Percentiles rank a stretch among this genome's conserved stretches.
Evolutionary conservation across 2,888 invertebrate genomes (phyloP).

Genomic region (Thecocarcelia acutangulata): DNA sequence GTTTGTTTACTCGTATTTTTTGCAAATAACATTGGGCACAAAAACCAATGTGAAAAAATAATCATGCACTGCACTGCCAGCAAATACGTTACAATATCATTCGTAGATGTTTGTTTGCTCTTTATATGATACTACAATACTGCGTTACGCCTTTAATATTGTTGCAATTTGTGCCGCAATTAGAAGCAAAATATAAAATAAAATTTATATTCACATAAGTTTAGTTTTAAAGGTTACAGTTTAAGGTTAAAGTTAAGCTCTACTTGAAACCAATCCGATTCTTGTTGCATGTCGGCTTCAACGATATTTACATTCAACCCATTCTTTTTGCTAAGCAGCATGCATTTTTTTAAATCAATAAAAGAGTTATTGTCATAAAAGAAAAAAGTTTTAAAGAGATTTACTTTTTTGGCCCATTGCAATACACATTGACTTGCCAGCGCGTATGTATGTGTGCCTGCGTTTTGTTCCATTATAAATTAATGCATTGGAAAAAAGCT

Average conservation of each 20-base stretch:
- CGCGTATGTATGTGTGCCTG: neutral
- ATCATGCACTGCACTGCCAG: no score
- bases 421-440: neutral
- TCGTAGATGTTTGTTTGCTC: conserved; percentile 28
- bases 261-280: neutral
- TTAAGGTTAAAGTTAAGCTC: neutral
- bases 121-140: conserved; percentile 59
- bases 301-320: no score
- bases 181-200: conserved; percentile 33
- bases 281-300: no score
- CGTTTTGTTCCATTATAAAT: conserved; percentile 18
- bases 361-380: no score
- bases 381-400: no score
- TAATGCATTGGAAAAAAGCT: conserved; percentile 45
- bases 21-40: no score
- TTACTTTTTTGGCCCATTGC: conserved; percentile 8
- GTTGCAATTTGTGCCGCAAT: conserved; percentile 68
- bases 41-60: no score
- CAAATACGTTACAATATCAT: no score
- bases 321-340: no score
- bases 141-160: conserved; percentile 69
- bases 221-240: conserved; percentile 15
- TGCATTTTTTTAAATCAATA: no score
- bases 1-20: no score
- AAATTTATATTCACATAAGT: neutral